Percentiles rank a stretch among this genome's conserved stretches.
Conservation (phyloP, 1,140 invertebrate species). For the Pemphigus obesinymphae region DNA sequence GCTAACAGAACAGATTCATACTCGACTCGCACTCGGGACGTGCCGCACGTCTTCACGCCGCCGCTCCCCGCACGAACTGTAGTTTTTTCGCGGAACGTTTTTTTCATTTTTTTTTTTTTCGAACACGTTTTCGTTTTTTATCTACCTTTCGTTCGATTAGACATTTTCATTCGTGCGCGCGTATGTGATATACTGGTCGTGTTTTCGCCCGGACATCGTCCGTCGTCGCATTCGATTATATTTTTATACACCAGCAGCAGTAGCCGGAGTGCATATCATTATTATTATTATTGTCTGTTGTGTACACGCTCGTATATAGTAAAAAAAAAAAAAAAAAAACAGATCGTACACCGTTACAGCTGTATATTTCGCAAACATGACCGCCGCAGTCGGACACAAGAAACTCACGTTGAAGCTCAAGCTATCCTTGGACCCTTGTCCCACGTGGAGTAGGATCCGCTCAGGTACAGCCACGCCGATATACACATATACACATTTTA, state of each 20-base stretch:
- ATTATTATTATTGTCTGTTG: background rate
- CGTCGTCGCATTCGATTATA: too few species aligned
- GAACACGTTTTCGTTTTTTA: background rate
- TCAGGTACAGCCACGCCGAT: conserved; percentile 21
- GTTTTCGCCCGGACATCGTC: too few species aligned
- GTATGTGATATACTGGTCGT: too few species aligned
- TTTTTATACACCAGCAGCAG: too few species aligned
- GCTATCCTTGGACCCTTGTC: conserved; percentile 21
- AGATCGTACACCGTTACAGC: too few species aligned
- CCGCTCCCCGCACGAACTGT: too few species aligned
- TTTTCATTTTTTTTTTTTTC: background rate
- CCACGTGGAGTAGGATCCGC: conserved; percentile 38
- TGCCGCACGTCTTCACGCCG: background rate
- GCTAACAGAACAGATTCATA: too few species aligned
- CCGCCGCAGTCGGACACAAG: conserved; percentile 26
- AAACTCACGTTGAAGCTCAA: conserved; percentile 25
- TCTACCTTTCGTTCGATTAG: too few species aligned
- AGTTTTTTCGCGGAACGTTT: background rate
- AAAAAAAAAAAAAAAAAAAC: too few species aligned
- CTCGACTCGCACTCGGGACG: background rate
- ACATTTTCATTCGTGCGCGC: too few species aligned
- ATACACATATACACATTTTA: too few species aligned
- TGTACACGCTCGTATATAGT: background rate
- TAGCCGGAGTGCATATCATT: too few species aligned
- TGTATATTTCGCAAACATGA: conserved; percentile 7